Evolutionary conservation across 2,113 vertebrate genomes (phyloP).

Genomic region (Sander vitreus): DNA sequence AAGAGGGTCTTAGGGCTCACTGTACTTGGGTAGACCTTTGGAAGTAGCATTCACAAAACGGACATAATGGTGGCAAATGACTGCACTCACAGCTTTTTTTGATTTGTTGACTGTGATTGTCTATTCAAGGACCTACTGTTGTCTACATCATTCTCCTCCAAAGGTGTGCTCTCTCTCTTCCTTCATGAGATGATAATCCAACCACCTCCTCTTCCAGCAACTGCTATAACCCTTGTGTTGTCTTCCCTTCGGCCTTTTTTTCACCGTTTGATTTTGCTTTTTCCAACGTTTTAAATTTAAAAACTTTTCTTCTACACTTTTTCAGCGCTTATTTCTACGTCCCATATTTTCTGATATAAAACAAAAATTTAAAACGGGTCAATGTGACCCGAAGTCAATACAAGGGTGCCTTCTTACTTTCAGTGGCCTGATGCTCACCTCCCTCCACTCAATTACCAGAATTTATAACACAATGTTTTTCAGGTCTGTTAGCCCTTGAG

Average conservation of each 20-base stretch:
- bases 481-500: constrained; percentile 79
- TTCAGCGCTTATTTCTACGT: too few species aligned
- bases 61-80: constrained; percentile 26
- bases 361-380: too few species aligned
- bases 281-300: too few species aligned
- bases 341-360: too few species aligned
- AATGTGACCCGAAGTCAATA: too few species aligned
- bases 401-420: constrained; percentile 28
- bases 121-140: background rate
- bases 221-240: too few species aligned
- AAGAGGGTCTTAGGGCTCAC: constrained; percentile 57
- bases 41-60: constrained; percentile 45
- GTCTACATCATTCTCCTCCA: background rate
- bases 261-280: too few species aligned
- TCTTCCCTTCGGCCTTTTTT: too few species aligned
- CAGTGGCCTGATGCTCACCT: constrained; percentile 56
- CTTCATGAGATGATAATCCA: constrained; percentile 10
- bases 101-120: constrained; percentile 16
- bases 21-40: constrained; percentile 60
- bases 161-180: background rate
- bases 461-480: constrained; percentile 78
- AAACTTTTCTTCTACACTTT: too few species aligned
- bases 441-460: constrained; percentile 74
- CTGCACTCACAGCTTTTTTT: constrained; percentile 15
- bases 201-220: background rate